Evolutionary conservation across 30 jellyfish, hydroid and myxozoan genomes (phyloP).

Genomic region (Hydractinia symbiolongicarpus): DNA sequence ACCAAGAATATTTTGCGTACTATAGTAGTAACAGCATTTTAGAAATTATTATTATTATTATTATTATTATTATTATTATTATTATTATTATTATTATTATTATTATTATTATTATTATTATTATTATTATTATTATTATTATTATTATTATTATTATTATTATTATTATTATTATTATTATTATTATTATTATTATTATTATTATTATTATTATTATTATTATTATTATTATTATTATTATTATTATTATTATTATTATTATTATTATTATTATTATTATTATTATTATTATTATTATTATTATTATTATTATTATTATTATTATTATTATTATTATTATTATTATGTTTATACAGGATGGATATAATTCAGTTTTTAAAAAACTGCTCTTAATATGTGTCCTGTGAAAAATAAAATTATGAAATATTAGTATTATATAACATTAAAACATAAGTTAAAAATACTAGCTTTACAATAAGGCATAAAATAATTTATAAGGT

Average conservation of each 20-base stretch:
- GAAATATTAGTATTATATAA: too few species aligned
- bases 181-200: background rate
- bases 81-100: conserved; percentile 3
- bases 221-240: background rate
- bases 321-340: conserved; percentile 1
- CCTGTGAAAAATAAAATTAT: too few species aligned
- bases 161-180: background rate
- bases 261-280: conserved; percentile 3
- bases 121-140: background rate
- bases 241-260: background rate
- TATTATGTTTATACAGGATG: too few species aligned
- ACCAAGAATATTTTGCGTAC: too few species aligned
- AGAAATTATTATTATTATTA: conserved; percentile 3
- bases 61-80: background rate
- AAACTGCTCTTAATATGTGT: too few species aligned
- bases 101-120: background rate
- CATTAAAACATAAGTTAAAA: too few species aligned
- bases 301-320: background rate
- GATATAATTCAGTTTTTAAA: too few species aligned
- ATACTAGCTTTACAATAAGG: too few species aligned
- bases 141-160: conserved; percentile 3
- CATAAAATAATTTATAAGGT: too few species aligned
- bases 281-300: background rate
- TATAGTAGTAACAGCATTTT: too few species aligned
- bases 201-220: conserved; percentile 3